A percentile compares a stretch with the other conserved stretches of the same genome.
These are phyloP conservation scores for Myiopsitta monachus DNA, from an alignment of 2,113 vertebrate species.

Conservation along the genomic window DNA sequence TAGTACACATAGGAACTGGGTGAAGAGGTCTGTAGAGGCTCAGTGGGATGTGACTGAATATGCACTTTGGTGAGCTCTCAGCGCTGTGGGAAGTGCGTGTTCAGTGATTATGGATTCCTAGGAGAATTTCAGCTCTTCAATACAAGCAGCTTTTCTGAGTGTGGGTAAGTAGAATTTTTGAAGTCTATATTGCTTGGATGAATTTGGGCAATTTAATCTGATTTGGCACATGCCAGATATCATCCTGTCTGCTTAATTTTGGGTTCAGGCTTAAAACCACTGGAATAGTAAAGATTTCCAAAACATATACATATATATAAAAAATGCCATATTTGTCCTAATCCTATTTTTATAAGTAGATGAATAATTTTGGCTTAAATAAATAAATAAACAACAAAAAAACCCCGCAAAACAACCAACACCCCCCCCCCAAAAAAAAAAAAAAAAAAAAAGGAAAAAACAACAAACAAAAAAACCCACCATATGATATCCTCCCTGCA, in stretches of 20 bases:
- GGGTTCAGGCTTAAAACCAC: not conserved
- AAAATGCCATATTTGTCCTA: not conserved
- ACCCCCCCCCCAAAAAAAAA: not conserved
- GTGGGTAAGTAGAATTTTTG: not conserved
- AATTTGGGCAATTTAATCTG: not conserved
- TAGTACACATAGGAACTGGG: not conserved
- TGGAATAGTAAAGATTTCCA: not conserved
- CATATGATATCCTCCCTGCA: not conserved
- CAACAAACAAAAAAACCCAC: not conserved
- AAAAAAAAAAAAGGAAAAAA: no score
- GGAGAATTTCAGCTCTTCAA: constrained; percentile 3
- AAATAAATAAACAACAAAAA: not conserved
- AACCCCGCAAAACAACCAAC: no score
- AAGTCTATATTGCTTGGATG: not conserved
- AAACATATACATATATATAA: not conserved
- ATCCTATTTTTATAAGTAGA: not conserved
- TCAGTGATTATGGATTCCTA: not conserved
- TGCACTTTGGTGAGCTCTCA: constrained; percentile 19
- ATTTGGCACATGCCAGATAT: not conserved
- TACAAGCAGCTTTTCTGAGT: not conserved
- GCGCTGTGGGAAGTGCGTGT: not conserved
- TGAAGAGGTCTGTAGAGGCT: not conserved
- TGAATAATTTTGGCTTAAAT: not conserved
- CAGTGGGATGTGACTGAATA: constrained; percentile 10
- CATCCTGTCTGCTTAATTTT: not conserved